Evolutionary conservation across 2,888 invertebrate genomes (phyloP), one percentile per base, ranked within the genome.

Genomic region (Argyra leucocephala): DNA sequence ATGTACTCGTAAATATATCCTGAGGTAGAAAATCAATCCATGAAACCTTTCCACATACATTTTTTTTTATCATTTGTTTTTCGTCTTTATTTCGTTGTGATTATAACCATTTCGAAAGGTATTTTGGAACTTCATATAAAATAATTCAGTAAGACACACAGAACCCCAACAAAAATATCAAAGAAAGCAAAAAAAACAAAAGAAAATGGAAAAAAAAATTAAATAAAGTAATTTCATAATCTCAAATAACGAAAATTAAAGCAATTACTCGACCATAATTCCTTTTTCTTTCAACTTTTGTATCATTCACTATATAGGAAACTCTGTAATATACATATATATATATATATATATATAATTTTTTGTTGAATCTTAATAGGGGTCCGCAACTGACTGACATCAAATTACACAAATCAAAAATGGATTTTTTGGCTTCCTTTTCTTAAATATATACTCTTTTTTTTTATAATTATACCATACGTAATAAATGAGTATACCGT

Each of bases 181-280:
- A 31, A 31, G 31, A 6, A 18, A 7, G 5, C 10, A 31, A 31
- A 12, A 48, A 48, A 18, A 9, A 37, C 37, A 37, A 9, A 37
- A 37, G 12, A 37, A 15, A 37, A n/a, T n/a, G n/a, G n/a, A n/a
- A n/a, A 37, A 18, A n/a, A 48, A 48, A 18, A 18, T 48, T 48
- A 48, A 48, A 18, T 31, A 7, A 7, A n/a, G n/a, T 10, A 31
- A 31, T 31, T 48, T 48, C 12, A 48, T 7, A 48, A 48, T 48
- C 48, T 48, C 48, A 48, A 15, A 18, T 48, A 48, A 48, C 48
- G 18, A n/a, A 48, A 48, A 48, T 48, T 48, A 48, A 48, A 48
- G 48, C 48, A 48, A 48, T 48, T 48, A 48, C 48, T 48, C 48
- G 48, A 48, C 48, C 48, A 48, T 48, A 48, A 48, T 48, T 48